Conservation (phyloP, 2,113 vertebrate species). For the Danionella cerebrum region DNA sequence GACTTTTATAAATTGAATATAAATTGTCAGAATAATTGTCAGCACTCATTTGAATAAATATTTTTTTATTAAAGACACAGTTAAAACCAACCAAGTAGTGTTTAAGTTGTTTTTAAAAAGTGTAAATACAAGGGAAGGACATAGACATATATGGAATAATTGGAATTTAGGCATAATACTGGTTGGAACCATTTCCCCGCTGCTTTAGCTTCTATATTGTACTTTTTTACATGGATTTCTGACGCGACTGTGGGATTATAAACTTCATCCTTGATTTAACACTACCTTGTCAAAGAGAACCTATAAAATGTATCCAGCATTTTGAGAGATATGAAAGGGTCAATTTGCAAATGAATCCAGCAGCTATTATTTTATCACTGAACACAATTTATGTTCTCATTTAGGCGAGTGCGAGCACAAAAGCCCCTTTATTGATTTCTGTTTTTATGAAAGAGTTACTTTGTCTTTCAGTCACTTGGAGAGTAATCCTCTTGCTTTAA, state of each 20-base stretch:
- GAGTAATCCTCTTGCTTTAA: conserved; percentile 45
- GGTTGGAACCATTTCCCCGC: too few species aligned
- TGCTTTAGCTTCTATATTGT: too few species aligned
- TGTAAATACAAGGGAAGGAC: too few species aligned
- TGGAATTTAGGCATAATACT: too few species aligned
- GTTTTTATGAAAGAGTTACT: conserved; percentile 61
- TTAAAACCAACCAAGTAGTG: too few species aligned
- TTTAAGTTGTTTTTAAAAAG: too few species aligned
- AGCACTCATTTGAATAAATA: too few species aligned
- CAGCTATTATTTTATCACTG: neutral
- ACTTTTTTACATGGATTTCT: too few species aligned
- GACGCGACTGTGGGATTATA: neutral
- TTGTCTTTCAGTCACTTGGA: conserved; percentile 50
- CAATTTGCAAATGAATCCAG: conserved; percentile 6
- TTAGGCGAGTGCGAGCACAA: neutral
- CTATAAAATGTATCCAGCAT: neutral
- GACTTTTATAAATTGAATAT: too few species aligned
- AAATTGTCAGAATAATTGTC: too few species aligned
- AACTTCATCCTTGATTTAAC: neutral
- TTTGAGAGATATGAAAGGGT: conserved; percentile 13
- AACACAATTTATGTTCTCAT: conserved; percentile 10
- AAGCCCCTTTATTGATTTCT: conserved; percentile 54
- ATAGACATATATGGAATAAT: too few species aligned
- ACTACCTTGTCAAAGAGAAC: neutral
- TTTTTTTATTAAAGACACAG: too few species aligned